A percentile compares a stretch with the other conserved stretches of the same genome.
Evolutionary conservation across 2,113 vertebrate species (phyloP).

Genomic region (Lycocorax pyrrhopterus): DNA sequence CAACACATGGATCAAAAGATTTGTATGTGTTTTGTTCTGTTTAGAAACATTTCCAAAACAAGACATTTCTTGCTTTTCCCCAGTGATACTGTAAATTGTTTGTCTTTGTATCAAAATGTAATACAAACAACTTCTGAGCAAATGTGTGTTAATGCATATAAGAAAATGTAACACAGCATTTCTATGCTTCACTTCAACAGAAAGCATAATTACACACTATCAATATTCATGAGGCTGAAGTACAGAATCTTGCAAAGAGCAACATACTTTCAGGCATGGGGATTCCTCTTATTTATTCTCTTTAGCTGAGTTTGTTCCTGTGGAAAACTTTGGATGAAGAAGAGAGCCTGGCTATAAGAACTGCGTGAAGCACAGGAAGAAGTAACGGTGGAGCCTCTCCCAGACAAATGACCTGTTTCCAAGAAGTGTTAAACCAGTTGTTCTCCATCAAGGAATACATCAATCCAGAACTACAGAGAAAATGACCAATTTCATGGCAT

Average conservation of each 20-base stretch:
- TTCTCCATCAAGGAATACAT: background rate
- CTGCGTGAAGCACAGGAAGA: background rate
- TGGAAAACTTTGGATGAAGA: background rate
- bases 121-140: background rate
- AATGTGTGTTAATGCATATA: background rate
- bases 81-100: background rate
- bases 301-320: rapidly evolving
- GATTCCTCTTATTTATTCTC: background rate
- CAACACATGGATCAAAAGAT: background rate
- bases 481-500: background rate
- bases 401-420: background rate
- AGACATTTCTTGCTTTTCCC: background rate
- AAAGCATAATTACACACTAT: background rate
- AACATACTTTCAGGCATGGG: background rate
- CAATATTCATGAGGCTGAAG: background rate
- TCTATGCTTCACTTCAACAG: background rate
- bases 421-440: background rate
- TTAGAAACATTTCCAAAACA: background rate
- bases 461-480: background rate
- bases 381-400: background rate
- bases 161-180: background rate
- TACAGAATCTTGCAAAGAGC: background rate
- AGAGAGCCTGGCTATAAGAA: background rate
- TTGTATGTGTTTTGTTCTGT: background rate
- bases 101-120: background rate